Percentiles rank a stretch among this genome's conserved stretches.
phyloP scores from a whole-genome alignment of 2,113 vertebrate genomes.

The Gyps fulvus region DNA sequence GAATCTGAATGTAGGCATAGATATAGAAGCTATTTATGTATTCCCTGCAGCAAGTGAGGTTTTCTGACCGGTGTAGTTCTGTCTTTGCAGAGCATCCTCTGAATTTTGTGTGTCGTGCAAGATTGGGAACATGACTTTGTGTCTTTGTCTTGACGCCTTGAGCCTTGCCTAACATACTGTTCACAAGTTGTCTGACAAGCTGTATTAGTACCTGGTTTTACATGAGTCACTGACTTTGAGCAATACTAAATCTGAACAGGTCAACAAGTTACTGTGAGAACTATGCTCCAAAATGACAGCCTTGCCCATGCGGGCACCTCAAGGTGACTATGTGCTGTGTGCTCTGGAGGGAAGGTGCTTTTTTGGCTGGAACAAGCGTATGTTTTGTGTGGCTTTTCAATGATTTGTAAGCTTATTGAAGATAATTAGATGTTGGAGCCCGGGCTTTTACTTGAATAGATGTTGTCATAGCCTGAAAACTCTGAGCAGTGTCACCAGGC shows the following conservation, averaged over 20 bases:
- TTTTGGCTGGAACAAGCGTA: background rate
- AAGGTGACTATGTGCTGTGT: rapidly evolving
- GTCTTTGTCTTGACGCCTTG: background rate
- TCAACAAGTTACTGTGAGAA: background rate
- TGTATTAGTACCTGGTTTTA: background rate
- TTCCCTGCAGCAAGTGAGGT: background rate
- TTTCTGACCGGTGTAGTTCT: background rate
- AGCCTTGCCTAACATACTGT: background rate
- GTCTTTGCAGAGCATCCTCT: background rate
- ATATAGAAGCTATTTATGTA: background rate
- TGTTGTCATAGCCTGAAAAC: background rate
- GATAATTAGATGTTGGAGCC: background rate
- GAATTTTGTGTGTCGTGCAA: background rate
- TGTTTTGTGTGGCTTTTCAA: background rate
- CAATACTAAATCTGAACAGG: background rate
- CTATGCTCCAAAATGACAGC: background rate
- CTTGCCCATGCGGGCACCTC: background rate
- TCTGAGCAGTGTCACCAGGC: background rate
- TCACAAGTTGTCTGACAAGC: background rate
- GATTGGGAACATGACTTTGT: background rate
- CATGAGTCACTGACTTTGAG: background rate
- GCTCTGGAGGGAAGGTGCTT: background rate
- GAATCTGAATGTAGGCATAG: background rate
- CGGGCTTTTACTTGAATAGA: background rate
- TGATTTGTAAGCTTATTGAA: background rate